phyloP scores from a whole-genome alignment of 1,140 invertebrate species.

The Eurytemora carolleeae region DNA sequence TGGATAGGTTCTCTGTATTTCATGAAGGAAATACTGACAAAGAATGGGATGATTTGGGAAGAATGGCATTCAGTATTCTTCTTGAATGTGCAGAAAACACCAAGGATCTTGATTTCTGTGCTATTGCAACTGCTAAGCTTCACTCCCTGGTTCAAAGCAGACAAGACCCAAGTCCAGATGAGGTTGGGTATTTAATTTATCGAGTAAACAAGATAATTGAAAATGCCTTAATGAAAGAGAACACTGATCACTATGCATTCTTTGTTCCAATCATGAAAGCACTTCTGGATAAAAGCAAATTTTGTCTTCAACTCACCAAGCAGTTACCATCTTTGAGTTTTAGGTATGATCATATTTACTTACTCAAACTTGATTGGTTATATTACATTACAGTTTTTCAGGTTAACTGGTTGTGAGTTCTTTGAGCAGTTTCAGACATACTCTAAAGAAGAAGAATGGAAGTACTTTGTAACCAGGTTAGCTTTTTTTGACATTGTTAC shows the following conservation, averaged over 20 bases:
- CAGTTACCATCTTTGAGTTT: constrained; percentile 34
- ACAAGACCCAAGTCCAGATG: constrained; percentile 30
- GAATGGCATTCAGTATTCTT: constrained; percentile 31
- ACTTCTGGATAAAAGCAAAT: constrained; percentile 34
- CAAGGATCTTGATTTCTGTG: constrained; percentile 34
- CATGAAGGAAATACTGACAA: constrained; percentile 28
- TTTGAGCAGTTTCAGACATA: constrained; percentile 40
- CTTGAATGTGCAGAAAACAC: constrained; percentile 32
- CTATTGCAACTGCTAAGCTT: constrained; percentile 38
- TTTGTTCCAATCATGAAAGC: constrained; percentile 41
- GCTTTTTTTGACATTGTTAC: too few species aligned
- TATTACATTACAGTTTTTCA: too few species aligned
- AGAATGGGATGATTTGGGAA: constrained; percentile 38
- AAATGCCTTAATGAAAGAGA: constrained; percentile 19
- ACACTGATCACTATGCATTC: constrained; percentile 38
- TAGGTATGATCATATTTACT: too few species aligned
- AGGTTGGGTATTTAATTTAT: constrained; percentile 33
- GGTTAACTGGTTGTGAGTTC: constrained; percentile 34
- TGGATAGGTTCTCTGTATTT: constrained; percentile 34
- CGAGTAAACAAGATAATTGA: constrained; percentile 14
- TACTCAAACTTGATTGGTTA: too few species aligned
- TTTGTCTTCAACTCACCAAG: constrained; percentile 29
- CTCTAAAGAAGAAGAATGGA: constrained; percentile 36
- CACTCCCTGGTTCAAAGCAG: constrained; percentile 37
- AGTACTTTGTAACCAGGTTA: constrained; percentile 30